These are phyloP conservation scores for Ophraella communa DNA, from an alignment of 2,888 invertebrate species.

Conservation along the genomic window DNA sequence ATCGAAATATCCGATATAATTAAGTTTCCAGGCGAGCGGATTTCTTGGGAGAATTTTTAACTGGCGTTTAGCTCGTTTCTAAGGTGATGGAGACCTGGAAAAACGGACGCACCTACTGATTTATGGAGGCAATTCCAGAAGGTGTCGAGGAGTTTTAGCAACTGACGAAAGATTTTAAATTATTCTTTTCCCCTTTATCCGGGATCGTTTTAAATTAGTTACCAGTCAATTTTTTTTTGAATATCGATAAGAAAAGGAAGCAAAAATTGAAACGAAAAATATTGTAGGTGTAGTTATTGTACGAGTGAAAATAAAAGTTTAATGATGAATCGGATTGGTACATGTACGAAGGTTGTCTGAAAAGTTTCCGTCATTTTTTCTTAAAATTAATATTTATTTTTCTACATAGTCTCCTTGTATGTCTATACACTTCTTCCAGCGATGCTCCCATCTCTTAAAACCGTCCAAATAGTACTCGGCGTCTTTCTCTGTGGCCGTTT, in stretches of 20 bases:
- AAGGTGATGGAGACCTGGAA: constrained; percentile 18
- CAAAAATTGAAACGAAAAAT: neutral
- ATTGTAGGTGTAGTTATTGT: neutral
- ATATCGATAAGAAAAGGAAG: neutral
- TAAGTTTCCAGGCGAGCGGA: constrained; percentile 57
- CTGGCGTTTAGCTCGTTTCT: constrained; percentile 13
- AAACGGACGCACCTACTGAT: constrained; percentile 3
- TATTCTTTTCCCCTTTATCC: neutral
- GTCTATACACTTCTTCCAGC: no score
- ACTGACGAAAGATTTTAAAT: neutral
- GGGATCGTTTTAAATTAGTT: neutral
- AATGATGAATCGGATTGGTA: no score
- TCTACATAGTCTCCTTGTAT: no score
- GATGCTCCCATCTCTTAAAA: no score
- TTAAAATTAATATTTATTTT: no score
- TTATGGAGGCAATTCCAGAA: constrained; percentile 1
- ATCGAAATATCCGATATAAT: constrained; percentile 58
- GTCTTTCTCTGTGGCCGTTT: no score
- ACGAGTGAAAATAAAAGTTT: no score
- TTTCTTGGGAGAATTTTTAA: constrained; percentile 47
- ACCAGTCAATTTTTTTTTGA: neutral
- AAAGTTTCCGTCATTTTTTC: no score
- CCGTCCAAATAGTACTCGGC: no score
- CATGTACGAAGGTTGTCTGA: no score
- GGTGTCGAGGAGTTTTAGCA: neutral